These are phyloP conservation scores for Drosophila navojoa DNA, from an alignment of 1,140 invertebrate species.

Conservation along the genomic window DNA sequence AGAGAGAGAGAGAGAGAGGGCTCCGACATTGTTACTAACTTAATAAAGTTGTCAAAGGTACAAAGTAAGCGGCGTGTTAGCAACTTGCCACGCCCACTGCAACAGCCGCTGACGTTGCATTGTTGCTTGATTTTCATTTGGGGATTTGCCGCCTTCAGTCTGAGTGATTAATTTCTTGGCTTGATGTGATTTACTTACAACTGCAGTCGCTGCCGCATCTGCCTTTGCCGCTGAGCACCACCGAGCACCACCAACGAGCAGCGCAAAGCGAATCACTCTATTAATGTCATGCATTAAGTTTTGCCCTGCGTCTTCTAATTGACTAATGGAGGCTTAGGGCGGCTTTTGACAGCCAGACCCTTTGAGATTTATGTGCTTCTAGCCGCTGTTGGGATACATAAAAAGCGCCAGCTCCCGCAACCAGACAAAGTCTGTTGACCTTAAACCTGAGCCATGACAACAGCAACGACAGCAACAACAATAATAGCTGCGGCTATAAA, in stretches of 20 bases:
- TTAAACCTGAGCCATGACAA: conserved; percentile 52
- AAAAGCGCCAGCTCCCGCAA: neutral
- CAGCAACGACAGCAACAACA: conserved; percentile 10
- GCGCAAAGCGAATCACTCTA: conserved; percentile 19
- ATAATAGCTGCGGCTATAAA: conserved; percentile 41
- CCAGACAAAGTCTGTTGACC: conserved; percentile 56
- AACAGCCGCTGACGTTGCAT: conserved; percentile 39
- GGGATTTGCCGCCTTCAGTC: conserved; percentile 52
- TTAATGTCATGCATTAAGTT: conserved; percentile 62
- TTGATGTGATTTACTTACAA: conserved; percentile 75
- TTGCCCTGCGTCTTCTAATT: conserved; percentile 51
- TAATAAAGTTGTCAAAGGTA: conserved; percentile 79
- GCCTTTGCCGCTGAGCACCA: neutral
- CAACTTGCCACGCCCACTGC: conserved; percentile 47
- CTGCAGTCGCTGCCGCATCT: conserved; percentile 8
- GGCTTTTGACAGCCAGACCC: conserved; percentile 34
- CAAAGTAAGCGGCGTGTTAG: conserved; percentile 62
- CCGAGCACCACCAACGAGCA: too few relatives aligned
- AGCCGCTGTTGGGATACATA: neutral
- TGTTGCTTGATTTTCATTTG: conserved; percentile 71
- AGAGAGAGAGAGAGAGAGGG: neutral
- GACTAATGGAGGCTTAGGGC: conserved; percentile 69
- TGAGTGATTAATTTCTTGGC: conserved; percentile 77
- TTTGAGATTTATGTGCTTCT: conserved; percentile 38
- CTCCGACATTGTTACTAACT: conserved; percentile 67